A percentile compares a stretch with the other conserved stretches of the same genome.
Conservation (phyloP, 2,797 vertebrate genomes). For the Astyanax mexicanus region DNA sequence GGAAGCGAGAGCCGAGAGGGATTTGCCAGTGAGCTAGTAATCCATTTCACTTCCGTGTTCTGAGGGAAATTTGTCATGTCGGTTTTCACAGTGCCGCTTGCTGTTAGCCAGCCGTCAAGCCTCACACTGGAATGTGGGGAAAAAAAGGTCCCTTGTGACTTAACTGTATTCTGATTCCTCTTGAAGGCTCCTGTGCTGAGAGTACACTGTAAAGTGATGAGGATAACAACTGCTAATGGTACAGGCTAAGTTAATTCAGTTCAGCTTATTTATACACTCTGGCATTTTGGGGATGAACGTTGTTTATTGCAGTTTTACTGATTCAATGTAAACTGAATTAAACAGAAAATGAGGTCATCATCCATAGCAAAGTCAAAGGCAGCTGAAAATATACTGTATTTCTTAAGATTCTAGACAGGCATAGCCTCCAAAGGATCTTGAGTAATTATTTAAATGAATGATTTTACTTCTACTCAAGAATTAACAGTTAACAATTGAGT, state of each 20-base stretch:
- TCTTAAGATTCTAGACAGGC: too few species aligned
- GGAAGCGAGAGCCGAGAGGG: conserved; percentile 41
- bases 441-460: too few species aligned
- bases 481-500: too few species aligned
- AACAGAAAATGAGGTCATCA: too few species aligned
- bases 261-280: neutral
- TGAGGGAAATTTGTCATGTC: conserved; percentile 50
- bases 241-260: neutral
- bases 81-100: conserved; percentile 23
- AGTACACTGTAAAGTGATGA: neutral
- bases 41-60: conserved; percentile 53
- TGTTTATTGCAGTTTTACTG: too few species aligned
- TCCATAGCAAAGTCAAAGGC: too few species aligned
- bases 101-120: neutral
- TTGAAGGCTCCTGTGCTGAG: conserved; percentile 15
- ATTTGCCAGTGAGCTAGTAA: conserved; percentile 54
- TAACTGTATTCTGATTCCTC: conserved; percentile 4
- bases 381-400: too few species aligned
- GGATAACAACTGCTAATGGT: neutral
- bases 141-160: neutral
- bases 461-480: too few species aligned
- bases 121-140: neutral
- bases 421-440: too few species aligned
- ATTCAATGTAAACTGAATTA: too few species aligned
- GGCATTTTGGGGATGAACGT: too few species aligned